Evolutionary conservation across 1,140 invertebrate species (phyloP).

Genomic region (Lucilia cuprina): DNA sequence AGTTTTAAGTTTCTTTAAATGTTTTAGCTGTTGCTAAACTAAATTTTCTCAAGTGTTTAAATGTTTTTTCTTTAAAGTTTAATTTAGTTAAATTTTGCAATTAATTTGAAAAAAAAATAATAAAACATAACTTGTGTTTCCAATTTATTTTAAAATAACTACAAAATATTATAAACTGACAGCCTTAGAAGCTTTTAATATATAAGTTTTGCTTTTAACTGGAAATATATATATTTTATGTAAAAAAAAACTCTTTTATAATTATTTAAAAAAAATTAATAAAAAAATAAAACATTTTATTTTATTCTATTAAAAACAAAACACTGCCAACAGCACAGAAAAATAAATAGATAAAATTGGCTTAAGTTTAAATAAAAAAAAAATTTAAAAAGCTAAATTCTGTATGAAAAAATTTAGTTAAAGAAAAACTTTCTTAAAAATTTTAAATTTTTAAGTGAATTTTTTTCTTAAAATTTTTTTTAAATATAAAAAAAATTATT

Average conservation of each 20-base stretch:
- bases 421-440: neutral
- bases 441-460: neutral
- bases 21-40: neutral
- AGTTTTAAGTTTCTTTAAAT: neutral
- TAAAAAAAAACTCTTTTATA: neutral
- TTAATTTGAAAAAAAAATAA: neutral
- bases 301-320: neutral
- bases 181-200: slow-evolving; percentile 29
- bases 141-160: slow-evolving; percentile 1
- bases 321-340: slow-evolving; percentile 1
- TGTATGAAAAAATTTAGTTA: no score
- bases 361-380: neutral
- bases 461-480: neutral
- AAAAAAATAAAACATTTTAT: neutral
- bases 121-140: neutral
- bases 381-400: neutral
- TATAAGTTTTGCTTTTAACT: neutral
- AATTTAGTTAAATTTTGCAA: neutral
- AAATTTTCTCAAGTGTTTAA: neutral
- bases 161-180: neutral
- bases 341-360: neutral
- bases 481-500: neutral
- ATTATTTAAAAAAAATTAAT: neutral
- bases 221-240: neutral
- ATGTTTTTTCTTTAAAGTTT: slow-evolving; percentile 25